phyloP scores from a whole-genome alignment of 2,888 invertebrate species.

The Lottia scabra region DNA sequence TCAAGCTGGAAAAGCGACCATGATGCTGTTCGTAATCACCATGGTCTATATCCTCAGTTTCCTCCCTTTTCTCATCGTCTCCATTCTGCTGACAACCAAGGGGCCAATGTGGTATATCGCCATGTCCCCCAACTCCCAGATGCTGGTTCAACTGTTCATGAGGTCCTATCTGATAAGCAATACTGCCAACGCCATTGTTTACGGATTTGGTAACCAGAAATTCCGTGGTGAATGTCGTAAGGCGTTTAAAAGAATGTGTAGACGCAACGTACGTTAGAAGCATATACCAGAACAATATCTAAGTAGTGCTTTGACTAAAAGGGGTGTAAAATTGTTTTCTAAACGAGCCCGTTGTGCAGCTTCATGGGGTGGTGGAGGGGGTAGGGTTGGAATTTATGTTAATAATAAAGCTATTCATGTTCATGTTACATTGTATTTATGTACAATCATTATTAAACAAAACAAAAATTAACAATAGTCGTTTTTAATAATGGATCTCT shows the following conservation, averaged over 20 bases:
- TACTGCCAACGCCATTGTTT: conserved; percentile 47
- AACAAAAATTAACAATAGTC: too few species aligned
- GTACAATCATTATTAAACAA: too few species aligned
- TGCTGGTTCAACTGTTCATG: conserved; percentile 40
- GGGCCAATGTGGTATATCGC: conserved; percentile 15
- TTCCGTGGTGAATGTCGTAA: conserved; percentile 23
- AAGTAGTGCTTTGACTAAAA: too few species aligned
- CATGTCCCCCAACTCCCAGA: conserved; percentile 29
- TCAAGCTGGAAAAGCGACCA: conserved; percentile 37
- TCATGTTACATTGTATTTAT: too few species aligned
- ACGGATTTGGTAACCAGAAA: conserved; percentile 45
- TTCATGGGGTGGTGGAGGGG: too few species aligned
- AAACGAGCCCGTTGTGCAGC: too few species aligned
- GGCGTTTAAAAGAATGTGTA: not conserved
- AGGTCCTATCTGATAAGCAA: conserved; percentile 45
- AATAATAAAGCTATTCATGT: too few species aligned
- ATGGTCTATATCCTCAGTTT: conserved; percentile 45
- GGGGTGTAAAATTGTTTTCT: too few species aligned
- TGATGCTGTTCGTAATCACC: conserved; percentile 45
- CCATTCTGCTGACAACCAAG: conserved; percentile 37
- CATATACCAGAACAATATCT: not conserved
- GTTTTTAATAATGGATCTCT: too few species aligned
- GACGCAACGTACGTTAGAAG: not conserved
- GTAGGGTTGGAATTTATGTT: too few species aligned
- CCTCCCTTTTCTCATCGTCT: conserved; percentile 41